A percentile compares a stretch with the other conserved stretches of the same genome.
These are phyloP conservation scores for Bergia sp. DNA, from an alignment of 92 coral and sea anemone genomes.

Conservation along the genomic window DNA sequence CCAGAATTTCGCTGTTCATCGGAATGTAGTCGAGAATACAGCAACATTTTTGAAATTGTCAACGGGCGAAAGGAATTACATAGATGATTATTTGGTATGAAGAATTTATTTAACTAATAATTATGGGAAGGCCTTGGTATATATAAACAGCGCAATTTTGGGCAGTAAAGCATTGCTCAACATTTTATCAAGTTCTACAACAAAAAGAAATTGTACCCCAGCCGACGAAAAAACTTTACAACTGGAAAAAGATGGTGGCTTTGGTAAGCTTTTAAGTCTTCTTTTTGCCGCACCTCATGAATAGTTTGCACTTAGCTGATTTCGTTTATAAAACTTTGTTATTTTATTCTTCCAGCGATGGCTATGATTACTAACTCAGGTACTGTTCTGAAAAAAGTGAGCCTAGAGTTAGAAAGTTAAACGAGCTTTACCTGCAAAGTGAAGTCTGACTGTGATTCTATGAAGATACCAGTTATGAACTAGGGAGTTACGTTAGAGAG, in stretches of 20 bases:
- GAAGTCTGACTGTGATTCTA: no score
- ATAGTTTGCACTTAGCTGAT: no score
- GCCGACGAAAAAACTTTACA: not conserved
- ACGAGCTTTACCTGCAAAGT: no score
- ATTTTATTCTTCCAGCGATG: no score
- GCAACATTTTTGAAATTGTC: not conserved
- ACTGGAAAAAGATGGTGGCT: not conserved
- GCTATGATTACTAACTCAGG: no score
- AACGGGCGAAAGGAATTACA: constrained; percentile 24
- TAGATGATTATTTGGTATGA: not conserved
- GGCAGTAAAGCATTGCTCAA: not conserved
- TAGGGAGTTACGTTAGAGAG: no score
- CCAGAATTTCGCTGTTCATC: not conserved
- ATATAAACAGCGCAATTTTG: not conserved
- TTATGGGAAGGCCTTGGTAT: not conserved
- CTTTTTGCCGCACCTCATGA: no score
- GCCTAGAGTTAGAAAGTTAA: no score
- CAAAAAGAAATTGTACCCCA: not conserved
- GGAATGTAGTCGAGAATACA: not conserved
- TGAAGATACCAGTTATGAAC: no score
- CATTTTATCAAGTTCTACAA: no score
- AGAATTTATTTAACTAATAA: not conserved
- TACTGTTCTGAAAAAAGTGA: no score
- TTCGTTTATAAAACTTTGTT: no score
- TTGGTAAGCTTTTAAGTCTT: not conserved